Evolutionary conservation across 2,888 invertebrate species (phyloP), one percentile per base, ranked within the genome.

Genomic region (Cryptus viduatorius): DNA sequence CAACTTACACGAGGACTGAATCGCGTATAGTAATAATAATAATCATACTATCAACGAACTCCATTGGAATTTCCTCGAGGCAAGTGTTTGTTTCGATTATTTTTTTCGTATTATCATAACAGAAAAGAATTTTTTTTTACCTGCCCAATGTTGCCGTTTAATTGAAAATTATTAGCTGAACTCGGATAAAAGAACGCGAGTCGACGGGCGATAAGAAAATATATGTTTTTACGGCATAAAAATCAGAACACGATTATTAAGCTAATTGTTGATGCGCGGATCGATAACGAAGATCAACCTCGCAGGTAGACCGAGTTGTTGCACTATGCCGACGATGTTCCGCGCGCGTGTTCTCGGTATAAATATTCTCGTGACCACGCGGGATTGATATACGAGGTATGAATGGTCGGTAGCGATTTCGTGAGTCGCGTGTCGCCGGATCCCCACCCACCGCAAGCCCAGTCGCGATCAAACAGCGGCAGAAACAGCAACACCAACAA

Each of bases 401-500:
- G 64, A 80, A 65, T 75, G 53, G 24, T 78, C 46, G 53, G 69
- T 68, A 79, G 68, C 50, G 64, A 71, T 77, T 81, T 72, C 67
- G 72, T 29, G 56, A 53, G 71, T 81, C 77, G 82, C 50, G 82
- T 59, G 64, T 64, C 68, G 44, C 37, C 59, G 59, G 31, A 46
- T 53, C 71, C 10, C 56, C 29, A 71, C 64, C 14, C 12, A 8
- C 10, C 53, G 68, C 31, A 37, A 37, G 50, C 3, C 69, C 46
- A 19, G 67, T 53, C n/a, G 16, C 46, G 53, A 29, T 76, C 53
- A 48, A 14, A 64, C 48, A 48, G 19, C 46, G 59, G 68, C 64
- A 42, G 72, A 81, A 85, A 71, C 73, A 61, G 16, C 65, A 75
- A 79, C 71, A 68, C 48, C 72, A 53, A 85, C 65, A 64, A 83